Conservation (phyloP, 2,888 invertebrate genomes). For the Cryptocheilus praepositus region DNA sequence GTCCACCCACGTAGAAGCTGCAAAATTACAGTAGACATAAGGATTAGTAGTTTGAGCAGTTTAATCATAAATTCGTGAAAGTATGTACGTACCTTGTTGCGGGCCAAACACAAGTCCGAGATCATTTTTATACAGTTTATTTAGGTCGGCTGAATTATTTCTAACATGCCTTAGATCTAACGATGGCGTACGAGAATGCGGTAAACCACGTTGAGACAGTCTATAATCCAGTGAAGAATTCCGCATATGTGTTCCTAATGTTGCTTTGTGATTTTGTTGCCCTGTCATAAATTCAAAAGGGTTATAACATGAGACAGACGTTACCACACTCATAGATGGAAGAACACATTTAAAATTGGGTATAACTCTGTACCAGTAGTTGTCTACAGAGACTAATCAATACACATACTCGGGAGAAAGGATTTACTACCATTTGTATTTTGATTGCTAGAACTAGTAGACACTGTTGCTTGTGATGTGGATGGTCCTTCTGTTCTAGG, state of each 20-base stretch:
- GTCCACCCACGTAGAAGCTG: slow-evolving; percentile 87
- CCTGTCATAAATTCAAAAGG: slow-evolving; percentile 39
- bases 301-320: not conserved
- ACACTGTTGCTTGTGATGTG: slow-evolving; percentile 55
- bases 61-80: not conserved
- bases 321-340: not conserved
- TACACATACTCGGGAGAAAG: not conserved
- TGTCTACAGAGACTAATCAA: not conserved
- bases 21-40: slow-evolving; percentile 56
- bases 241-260: slow-evolving; percentile 77
- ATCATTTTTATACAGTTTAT: slow-evolving; percentile 84
- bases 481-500: slow-evolving; percentile 57
- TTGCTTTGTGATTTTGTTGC: slow-evolving; percentile 57
- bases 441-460: slow-evolving; percentile 46
- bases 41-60: not conserved
- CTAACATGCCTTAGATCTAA: slow-evolving; percentile 85
- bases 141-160: slow-evolving; percentile 85
- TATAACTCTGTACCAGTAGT: not conserved
- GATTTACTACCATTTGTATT: slow-evolving; percentile 43
- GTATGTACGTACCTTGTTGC: slow-evolving; percentile 72
- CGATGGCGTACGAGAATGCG: slow-evolving; percentile 90
- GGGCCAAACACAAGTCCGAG: slow-evolving; percentile 83
- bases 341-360: not conserved
- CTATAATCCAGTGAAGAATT: slow-evolving; percentile 90
- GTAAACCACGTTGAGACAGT: slow-evolving; percentile 74